A percentile compares a stretch with the other conserved stretches of the same genome.
These are phyloP conservation scores for Enteromius paludinosus DNA, from an alignment of 2,797 vertebrate species.

Conservation along the genomic window DNA sequence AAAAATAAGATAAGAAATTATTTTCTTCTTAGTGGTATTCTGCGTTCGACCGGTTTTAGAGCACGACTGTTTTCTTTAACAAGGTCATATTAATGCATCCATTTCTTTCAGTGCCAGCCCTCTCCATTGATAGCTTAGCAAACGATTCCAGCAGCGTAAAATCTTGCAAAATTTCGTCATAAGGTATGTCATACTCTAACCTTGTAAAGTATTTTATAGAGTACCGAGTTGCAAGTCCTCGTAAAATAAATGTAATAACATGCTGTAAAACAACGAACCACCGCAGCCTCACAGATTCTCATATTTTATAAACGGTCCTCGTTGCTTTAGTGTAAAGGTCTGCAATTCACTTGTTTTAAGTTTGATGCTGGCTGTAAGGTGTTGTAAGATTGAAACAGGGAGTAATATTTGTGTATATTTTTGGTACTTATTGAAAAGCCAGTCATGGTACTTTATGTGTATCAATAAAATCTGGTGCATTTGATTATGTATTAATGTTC, in stretches of 20 bases:
- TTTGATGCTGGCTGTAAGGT: constrained; percentile 57
- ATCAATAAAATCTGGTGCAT: constrained; percentile 98
- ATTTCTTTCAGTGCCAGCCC: constrained; percentile 56
- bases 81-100: constrained; percentile 60
- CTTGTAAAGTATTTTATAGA: constrained; percentile 84
- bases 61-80: constrained; percentile 34
- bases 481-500: constrained; percentile 96
- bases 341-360: constrained; percentile 53
- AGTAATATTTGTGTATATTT: constrained; percentile 71
- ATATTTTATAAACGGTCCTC: constrained; percentile 70
- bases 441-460: constrained; percentile 93
- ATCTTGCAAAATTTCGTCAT: constrained; percentile 72
- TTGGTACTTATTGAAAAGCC: constrained; percentile 88
- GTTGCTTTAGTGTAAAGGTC: constrained; percentile 64
- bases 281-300: constrained; percentile 71
- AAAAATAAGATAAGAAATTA: constrained; percentile 22
- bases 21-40: neutral
- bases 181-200: constrained; percentile 71
- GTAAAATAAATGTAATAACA: constrained; percentile 85
- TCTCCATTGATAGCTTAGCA: constrained; percentile 61
- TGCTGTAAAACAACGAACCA: constrained; percentile 78
- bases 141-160: constrained; percentile 70
- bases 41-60: constrained; percentile 42
- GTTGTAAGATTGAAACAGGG: constrained; percentile 60
- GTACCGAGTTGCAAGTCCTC: constrained; percentile 76